Evolutionary conservation across 2,797 vertebrate species (phyloP).

Genomic region (Apodemus agrarius): DNA sequence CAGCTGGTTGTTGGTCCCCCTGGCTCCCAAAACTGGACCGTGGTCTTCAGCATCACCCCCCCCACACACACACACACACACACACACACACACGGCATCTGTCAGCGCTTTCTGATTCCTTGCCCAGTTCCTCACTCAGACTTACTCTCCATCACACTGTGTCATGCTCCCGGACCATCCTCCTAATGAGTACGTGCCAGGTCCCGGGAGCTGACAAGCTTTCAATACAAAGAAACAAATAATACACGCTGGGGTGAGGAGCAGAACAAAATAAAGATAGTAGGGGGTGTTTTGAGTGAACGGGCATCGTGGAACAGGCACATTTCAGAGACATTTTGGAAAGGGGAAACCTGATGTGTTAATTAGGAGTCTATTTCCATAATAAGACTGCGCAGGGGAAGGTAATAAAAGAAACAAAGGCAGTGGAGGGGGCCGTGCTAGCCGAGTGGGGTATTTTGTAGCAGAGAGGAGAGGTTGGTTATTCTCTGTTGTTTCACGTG

Average conservation of each 20-base stretch:
- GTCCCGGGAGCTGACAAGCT: slow-evolving; percentile 75
- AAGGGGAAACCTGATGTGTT: slow-evolving; percentile 73
- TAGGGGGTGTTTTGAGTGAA: slow-evolving; percentile 68
- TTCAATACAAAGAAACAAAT: slow-evolving; percentile 75
- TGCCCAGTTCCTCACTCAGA: slow-evolving; percentile 61
- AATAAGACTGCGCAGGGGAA: slow-evolving; percentile 61
- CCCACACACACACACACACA: no score
- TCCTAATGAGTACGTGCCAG: slow-evolving; percentile 78
- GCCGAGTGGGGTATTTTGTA: neutral
- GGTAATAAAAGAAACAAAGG: slow-evolving; percentile 51
- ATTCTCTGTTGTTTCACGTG: neutral
- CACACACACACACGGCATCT: neutral
- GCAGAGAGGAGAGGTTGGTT: neutral
- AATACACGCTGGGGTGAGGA: slow-evolving; percentile 51
- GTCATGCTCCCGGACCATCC: slow-evolving; percentile 56
- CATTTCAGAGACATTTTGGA: slow-evolving; percentile 68
- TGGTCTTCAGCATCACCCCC: neutral
- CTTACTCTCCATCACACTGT: slow-evolving; percentile 64
- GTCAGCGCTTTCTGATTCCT: slow-evolving; percentile 54
- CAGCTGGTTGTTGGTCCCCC: neutral
- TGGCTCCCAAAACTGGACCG: slow-evolving; percentile 15
- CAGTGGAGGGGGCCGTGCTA: neutral
- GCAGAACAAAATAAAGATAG: slow-evolving; percentile 69
- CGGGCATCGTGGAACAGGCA: neutral
- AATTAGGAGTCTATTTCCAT: slow-evolving; percentile 72